Evolutionary conservation across 2,888 invertebrate species (phyloP).

Genomic region (Scaptomyza flava): DNA sequence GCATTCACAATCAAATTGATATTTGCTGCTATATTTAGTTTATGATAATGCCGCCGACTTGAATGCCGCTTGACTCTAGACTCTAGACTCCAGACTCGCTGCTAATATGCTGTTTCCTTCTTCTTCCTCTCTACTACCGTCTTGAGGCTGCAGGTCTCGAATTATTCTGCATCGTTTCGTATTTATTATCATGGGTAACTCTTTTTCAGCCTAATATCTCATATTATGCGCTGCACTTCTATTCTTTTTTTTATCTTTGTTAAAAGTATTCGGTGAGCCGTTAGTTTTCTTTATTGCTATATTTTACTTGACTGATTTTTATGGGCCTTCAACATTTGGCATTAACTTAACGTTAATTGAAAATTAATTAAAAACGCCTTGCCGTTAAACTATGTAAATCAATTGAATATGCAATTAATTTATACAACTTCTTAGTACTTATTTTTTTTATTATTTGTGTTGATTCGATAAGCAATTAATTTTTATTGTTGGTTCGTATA

Average conservation of each 20-base stretch:
- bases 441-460: neutral
- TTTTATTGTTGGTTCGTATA: no score
- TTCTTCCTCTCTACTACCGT: conserved; percentile 18
- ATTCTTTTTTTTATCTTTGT: conserved; percentile 16
- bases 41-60: conserved; percentile 75
- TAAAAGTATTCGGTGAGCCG: conserved; percentile 3
- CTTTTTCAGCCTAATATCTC: conserved; percentile 30
- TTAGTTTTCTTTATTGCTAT: conserved; percentile 12
- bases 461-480: neutral
- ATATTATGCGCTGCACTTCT: conserved; percentile 15
- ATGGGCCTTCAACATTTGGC: conserved; percentile 61
- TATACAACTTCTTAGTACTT: neutral
- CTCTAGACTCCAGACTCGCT: neutral
- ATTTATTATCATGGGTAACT: conserved; percentile 62
- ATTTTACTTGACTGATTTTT: conserved; percentile 40
- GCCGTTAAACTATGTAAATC: conserved; percentile 26
- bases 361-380: conserved; percentile 14
- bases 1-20: conserved; percentile 74
- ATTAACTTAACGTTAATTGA: conserved; percentile 42
- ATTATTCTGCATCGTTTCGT: conserved; percentile 50
- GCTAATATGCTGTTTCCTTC: conserved; percentile 70
- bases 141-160: conserved; percentile 14
- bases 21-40: conserved; percentile 80
- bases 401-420: conserved; percentile 19
- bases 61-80: conserved; percentile 24